These are phyloP conservation scores for Sinodicranocentrus sp. DNA, from an alignment of 2,888 invertebrate species.

Conservation along the genomic window DNA sequence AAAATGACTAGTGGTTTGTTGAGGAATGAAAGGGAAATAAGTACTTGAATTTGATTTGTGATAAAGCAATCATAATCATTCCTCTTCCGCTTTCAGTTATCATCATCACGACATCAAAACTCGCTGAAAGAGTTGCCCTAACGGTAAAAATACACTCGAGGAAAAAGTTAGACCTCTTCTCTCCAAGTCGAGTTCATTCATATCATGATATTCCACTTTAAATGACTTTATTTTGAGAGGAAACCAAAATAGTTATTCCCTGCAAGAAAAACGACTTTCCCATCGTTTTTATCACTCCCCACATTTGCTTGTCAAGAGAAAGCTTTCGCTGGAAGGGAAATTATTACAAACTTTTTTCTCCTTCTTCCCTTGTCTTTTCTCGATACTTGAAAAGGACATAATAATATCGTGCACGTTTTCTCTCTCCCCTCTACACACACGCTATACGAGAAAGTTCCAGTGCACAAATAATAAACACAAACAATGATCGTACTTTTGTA, in stretches of 20 bases:
- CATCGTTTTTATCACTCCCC: neutral
- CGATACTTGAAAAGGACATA: neutral
- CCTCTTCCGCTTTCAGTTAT: conserved; percentile 43
- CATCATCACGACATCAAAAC: conserved; percentile 15
- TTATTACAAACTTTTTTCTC: too few relatives aligned
- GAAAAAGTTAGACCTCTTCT: too few relatives aligned
- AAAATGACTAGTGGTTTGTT: conserved; percentile 12
- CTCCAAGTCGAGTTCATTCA: neutral
- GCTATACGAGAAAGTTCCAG: too few relatives aligned
- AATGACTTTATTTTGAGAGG: neutral
- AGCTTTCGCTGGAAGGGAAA: too few relatives aligned
- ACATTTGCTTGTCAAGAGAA: too few relatives aligned
- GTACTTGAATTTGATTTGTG: conserved; percentile 61
- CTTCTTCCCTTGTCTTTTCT: neutral
- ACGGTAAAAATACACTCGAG: too few relatives aligned
- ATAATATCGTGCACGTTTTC: neutral
- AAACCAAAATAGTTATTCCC: neutral
- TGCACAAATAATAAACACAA: conserved; percentile 28
- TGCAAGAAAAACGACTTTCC: neutral
- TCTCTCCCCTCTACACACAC: neutral
- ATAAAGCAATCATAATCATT: conserved; percentile 64
- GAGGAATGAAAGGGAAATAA: conserved; percentile 41
- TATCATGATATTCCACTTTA: neutral
- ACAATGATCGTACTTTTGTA: conserved; percentile 23
- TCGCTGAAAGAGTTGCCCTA: too few relatives aligned